Conservation (phyloP, 2,113 vertebrate species). For the Caloenas nicobarica region DNA sequence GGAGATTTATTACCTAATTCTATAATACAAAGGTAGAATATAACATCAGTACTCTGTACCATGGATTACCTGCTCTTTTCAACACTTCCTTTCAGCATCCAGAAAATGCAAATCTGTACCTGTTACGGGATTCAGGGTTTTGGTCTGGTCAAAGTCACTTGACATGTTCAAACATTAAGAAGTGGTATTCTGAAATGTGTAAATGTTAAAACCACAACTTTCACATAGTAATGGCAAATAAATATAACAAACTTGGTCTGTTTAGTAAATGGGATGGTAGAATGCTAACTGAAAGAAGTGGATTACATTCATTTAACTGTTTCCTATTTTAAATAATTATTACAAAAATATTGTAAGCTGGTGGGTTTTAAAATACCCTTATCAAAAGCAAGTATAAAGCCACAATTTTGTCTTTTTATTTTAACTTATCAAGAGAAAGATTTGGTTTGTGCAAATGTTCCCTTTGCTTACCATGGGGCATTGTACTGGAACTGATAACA, state of each 20-base stretch:
- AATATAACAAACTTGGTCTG: background rate
- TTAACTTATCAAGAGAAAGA: background rate
- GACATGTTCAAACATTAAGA: conserved; percentile 28
- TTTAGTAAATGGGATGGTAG: background rate
- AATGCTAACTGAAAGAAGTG: background rate
- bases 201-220: conserved; percentile 40
- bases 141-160: conserved; percentile 41
- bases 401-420: background rate
- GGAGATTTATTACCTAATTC: background rate
- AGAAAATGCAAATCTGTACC: conserved; percentile 5
- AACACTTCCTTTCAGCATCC: background rate
- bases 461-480: fast-evolving
- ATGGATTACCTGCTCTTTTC: background rate
- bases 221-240: background rate
- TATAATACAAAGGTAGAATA: background rate
- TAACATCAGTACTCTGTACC: background rate
- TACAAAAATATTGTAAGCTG: background rate
- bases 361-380: background rate
- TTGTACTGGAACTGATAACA: background rate
- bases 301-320: background rate
- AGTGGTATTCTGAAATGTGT: conserved; percentile 8
- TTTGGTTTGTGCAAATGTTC: background rate
- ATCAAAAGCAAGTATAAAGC: background rate
- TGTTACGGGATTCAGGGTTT: background rate
- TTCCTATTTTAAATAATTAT: conserved; percentile 5